phyloP scores from a whole-genome alignment of 2,888 invertebrate species.

The Agrilus biguttatus region DNA sequence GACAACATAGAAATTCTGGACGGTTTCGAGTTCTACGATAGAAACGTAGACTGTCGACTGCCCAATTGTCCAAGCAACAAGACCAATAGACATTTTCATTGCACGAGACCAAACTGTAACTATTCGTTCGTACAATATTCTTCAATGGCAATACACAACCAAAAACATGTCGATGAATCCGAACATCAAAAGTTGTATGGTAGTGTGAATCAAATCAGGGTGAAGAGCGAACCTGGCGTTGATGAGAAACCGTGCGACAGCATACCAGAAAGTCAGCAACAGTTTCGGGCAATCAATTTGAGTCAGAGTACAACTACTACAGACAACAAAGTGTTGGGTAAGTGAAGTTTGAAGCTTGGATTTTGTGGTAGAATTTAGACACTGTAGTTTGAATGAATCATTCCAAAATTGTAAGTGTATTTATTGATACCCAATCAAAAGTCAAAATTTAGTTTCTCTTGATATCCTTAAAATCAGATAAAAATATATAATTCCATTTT shows the following conservation, averaged over 20 bases:
- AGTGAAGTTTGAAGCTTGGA: conserved; percentile 8
- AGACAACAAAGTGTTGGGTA: conserved; percentile 27
- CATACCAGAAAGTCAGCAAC: conserved; percentile 11
- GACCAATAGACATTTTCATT: conserved; percentile 63
- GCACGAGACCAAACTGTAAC: conserved; percentile 52
- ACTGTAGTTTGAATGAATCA: too few species aligned
- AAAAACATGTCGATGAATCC: conserved; percentile 40
- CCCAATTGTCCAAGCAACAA: conserved; percentile 53
- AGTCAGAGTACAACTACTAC: conserved; percentile 16
- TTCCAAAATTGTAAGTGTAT: too few species aligned
- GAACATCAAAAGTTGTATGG: conserved; percentile 9
- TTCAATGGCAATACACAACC: conserved; percentile 59
- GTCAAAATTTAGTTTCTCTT: too few species aligned
- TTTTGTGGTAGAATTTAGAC: conserved; percentile 1
- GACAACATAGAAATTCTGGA: conserved; percentile 67
- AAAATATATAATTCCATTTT: too few species aligned
- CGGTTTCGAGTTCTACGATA: conserved; percentile 74
- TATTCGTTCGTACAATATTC: conserved; percentile 60
- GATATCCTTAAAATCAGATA: too few species aligned
- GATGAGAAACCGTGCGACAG: conserved; percentile 13
- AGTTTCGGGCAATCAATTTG: conserved; percentile 25
- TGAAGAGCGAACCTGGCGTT: conserved; percentile 18
- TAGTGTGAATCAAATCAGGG: conserved; percentile 14
- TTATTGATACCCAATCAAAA: too few species aligned
- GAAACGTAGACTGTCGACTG: conserved; percentile 53